phyloP scores from a whole-genome alignment of 2,888 invertebrate species.

The Latrodectus hesperus region DNA sequence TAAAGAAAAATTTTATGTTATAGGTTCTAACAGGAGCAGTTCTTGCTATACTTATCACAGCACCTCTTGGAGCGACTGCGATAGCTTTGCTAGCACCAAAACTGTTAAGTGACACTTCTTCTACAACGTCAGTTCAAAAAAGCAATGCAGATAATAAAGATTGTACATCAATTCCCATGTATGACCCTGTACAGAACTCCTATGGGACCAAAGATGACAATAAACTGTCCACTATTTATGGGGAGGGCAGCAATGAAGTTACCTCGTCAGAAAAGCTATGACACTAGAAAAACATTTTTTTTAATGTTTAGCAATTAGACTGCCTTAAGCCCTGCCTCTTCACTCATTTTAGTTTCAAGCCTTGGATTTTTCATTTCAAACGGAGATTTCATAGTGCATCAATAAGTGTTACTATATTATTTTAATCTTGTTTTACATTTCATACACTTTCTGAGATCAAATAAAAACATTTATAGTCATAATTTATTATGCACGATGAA shows the following conservation, averaged over 20 bases:
- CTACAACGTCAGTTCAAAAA: background rate
- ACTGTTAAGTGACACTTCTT: conserved; percentile 15
- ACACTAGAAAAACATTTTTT: background rate
- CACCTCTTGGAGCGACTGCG: conserved; percentile 78
- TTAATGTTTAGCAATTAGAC: too few species aligned
- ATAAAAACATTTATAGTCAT: too few species aligned
- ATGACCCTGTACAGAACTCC: conserved; percentile 10
- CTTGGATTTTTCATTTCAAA: too few species aligned
- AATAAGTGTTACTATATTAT: too few species aligned
- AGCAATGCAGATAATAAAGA: background rate
- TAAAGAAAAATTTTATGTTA: background rate
- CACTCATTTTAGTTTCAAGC: too few species aligned
- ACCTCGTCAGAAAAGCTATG: background rate
- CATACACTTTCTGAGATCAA: too few species aligned
- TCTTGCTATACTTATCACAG: conserved; percentile 87
- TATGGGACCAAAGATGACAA: conserved; percentile 36
- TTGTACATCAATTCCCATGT: conserved; percentile 27
- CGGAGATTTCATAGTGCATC: too few species aligned
- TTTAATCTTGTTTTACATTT: too few species aligned
- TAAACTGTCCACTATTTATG: conserved; percentile 4
- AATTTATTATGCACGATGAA: too few species aligned
- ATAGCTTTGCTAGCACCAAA: conserved; percentile 64
- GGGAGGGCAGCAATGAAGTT: background rate
- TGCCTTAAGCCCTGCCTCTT: too few species aligned
- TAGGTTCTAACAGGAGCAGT: conserved; percentile 85